Evolutionary conservation across 2,888 invertebrate species (phyloP).

Genomic region (Andrena minutula): DNA sequence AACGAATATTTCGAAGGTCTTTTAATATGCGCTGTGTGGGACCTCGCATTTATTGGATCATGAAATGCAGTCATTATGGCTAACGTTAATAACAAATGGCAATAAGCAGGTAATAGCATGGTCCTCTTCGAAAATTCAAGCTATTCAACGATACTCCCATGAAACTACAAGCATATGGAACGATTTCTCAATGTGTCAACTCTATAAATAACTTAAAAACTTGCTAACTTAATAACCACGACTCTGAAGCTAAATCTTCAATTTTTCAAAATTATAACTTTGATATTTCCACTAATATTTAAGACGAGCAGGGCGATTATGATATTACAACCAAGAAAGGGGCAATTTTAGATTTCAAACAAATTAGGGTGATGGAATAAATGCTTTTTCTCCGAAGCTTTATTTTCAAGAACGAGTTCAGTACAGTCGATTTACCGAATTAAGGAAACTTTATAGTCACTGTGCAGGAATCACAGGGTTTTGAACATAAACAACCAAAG

Average conservation of each 20-base stretch:
- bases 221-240: no score
- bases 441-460: no score
- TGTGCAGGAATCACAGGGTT: no score
- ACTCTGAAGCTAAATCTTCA: background rate
- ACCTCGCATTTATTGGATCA: constrained; percentile 65
- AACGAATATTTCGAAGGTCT: constrained; percentile 30
- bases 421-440: background rate
- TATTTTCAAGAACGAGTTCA: background rate
- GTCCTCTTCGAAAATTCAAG: constrained; percentile 63
- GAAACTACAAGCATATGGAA: constrained; percentile 20
- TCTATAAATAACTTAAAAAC: no score
- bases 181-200: background rate
- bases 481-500: no score
- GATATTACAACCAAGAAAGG: no score
- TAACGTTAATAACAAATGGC: constrained; percentile 42
- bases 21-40: constrained; percentile 29
- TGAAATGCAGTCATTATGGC: constrained; percentile 71
- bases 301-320: no score
- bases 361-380: no score
- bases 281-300: no score
- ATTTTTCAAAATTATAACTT: background rate
- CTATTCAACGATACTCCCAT: constrained; percentile 53
- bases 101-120: constrained; percentile 43
- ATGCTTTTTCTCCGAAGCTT: no score
- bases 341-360: no score